Evolutionary conservation across 2,113 vertebrate species (phyloP).

Genomic region (Bubo scandiacus): DNA sequence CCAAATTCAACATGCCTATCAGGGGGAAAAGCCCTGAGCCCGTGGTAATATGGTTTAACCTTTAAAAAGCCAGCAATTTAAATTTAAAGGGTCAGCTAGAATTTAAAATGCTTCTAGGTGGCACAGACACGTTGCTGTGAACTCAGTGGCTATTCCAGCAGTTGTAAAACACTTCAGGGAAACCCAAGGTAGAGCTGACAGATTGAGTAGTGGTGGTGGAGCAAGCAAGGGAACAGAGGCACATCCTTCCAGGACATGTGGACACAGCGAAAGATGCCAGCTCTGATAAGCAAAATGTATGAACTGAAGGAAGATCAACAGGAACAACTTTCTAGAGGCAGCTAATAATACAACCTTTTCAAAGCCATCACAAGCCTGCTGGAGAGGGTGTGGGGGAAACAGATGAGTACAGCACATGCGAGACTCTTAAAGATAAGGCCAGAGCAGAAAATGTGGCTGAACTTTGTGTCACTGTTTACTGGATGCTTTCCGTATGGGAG

Average conservation of each 20-base stretch:
- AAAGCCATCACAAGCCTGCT: background rate
- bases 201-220: background rate
- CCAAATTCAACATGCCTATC: background rate
- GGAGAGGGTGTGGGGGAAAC: background rate
- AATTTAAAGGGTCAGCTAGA: background rate
- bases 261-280: background rate
- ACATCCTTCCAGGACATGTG: accelerated
- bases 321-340: background rate
- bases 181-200: background rate
- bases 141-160: background rate
- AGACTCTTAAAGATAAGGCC: background rate
- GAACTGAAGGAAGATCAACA: background rate
- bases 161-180: background rate
- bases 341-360: background rate
- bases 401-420: accelerated
- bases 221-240: background rate
- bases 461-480: background rate
- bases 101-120: background rate
- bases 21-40: background rate
- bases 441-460: background rate
- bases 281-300: background rate
- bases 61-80: background rate
- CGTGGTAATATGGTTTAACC: background rate
- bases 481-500: background rate
- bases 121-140: background rate